Evolutionary conservation across 1,140 invertebrate genomes (phyloP).

Genomic region (Ceratosolen solmsi): DNA sequence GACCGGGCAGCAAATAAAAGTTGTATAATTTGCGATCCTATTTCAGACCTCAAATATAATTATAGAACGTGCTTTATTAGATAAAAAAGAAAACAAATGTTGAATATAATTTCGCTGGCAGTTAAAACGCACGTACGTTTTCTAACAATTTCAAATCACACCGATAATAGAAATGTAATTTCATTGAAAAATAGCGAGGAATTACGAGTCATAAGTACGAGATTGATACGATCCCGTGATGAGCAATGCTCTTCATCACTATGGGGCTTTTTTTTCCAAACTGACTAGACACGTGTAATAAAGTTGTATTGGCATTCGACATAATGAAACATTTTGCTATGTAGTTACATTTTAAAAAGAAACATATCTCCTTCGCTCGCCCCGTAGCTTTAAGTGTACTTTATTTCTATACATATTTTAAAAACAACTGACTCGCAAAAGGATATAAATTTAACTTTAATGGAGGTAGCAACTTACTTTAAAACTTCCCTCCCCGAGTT

Average conservation of each 20-base stretch:
- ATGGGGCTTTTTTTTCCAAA: neutral
- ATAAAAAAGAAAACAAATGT: neutral
- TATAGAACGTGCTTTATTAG: neutral
- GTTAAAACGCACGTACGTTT: neutral
- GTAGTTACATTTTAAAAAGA: constrained; percentile 34
- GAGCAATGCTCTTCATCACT: neutral
- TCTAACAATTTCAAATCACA: neutral
- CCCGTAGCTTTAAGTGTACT: constrained; percentile 36
- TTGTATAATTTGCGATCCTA: neutral
- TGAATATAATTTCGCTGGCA: neutral
- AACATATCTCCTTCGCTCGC: constrained; percentile 21
- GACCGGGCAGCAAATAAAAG: neutral
- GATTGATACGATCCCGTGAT: constrained; percentile 3
- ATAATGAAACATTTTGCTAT: constrained; percentile 19
- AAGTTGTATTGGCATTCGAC: constrained; percentile 13
- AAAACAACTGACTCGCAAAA: constrained; percentile 44
- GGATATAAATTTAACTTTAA: constrained; percentile 51
- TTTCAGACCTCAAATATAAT: neutral
- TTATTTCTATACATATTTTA: constrained; percentile 51
- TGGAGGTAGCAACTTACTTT: constrained; percentile 46
- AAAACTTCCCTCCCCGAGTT: constrained; percentile 33
- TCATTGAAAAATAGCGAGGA: neutral
- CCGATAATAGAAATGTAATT: neutral
- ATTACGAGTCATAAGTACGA: neutral
- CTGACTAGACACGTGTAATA: constrained; percentile 25